Percentiles rank a stretch among this genome's conserved stretches.
Evolutionary conservation across 2,113 vertebrate genomes (phyloP).

Genomic region (Channa maculata): DNA sequence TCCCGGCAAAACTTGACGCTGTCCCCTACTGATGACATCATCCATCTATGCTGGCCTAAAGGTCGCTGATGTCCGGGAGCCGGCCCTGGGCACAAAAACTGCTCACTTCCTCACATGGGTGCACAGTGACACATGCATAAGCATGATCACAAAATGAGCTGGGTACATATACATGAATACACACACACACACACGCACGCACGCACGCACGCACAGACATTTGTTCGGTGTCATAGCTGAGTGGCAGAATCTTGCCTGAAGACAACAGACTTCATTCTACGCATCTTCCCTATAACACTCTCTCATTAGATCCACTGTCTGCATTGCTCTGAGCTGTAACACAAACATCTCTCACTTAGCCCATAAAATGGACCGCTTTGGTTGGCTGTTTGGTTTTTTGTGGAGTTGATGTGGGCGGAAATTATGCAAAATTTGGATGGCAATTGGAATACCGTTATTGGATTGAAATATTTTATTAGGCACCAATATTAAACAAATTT

Average conservation of each 20-base stretch:
- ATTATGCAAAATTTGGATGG: too few relatives aligned
- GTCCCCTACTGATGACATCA: slow-evolving; percentile 73
- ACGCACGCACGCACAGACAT: slow-evolving; percentile 30
- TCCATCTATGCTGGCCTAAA: slow-evolving; percentile 56
- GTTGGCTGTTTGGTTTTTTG: neutral
- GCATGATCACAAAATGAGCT: slow-evolving; percentile 11
- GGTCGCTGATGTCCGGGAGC: slow-evolving; percentile 66
- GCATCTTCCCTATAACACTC: slow-evolving; percentile 26
- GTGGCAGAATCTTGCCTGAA: slow-evolving; percentile 68
- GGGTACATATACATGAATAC: neutral
- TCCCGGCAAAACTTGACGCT: slow-evolving; percentile 48
- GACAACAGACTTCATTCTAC: slow-evolving; percentile 61
- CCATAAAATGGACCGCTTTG: neutral
- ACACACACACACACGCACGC: neutral
- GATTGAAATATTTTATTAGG: neutral
- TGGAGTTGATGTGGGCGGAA: neutral
- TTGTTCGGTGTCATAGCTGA: slow-evolving; percentile 40
- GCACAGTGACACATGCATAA: slow-evolving; percentile 22
- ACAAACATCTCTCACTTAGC: slow-evolving; percentile 1
- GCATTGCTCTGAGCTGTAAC: slow-evolving; percentile 22
- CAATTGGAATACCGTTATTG: neutral
- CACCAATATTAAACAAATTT: too few relatives aligned
- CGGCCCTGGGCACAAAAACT: slow-evolving; percentile 51
- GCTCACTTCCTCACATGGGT: slow-evolving; percentile 51
- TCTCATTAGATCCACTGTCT: slow-evolving; percentile 61